A percentile compares a stretch with the other conserved stretches of the same genome.
These are phyloP conservation scores for Drosophila neotestacea DNA, from an alignment of 2,888 invertebrate species.

Conservation along the genomic window DNA sequence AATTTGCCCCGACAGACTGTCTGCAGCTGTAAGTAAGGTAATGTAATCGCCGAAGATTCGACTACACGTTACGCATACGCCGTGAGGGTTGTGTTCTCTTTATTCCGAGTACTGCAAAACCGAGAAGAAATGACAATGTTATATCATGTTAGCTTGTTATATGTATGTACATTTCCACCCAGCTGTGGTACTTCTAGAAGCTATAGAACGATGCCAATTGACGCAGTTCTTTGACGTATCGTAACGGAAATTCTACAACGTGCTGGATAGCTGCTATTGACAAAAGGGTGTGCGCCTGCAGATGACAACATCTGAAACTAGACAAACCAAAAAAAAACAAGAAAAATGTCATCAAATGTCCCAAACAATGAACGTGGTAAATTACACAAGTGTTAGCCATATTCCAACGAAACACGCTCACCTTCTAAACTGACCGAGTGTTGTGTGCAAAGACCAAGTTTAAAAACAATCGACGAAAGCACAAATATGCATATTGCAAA, in stretches of 20 bases:
- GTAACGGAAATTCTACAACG: constrained; percentile 28
- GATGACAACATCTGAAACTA: constrained; percentile 31
- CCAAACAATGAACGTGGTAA: constrained; percentile 8
- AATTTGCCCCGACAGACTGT: constrained; percentile 4
- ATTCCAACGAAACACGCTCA: constrained; percentile 35
- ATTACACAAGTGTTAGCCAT: constrained; percentile 25
- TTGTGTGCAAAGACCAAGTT: constrained; percentile 18
- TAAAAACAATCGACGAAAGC: constrained; percentile 28
- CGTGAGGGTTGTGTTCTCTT: constrained; percentile 4
- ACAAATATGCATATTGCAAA: constrained; percentile 29
- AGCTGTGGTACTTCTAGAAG: neutral
- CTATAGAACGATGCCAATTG: neutral
- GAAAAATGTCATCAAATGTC: constrained; percentile 25
- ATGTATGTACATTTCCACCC: neutral
- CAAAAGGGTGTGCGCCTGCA: constrained; percentile 26
- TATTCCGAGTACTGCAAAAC: constrained; percentile 33
- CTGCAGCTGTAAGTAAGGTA: constrained; percentile 27
- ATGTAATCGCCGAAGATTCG: constrained; percentile 5
- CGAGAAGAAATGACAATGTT: constrained; percentile 14
- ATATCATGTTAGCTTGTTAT: neutral
- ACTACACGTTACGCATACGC: constrained; percentile 52
- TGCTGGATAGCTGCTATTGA: constrained; percentile 15
- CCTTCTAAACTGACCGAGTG: constrained; percentile 36
- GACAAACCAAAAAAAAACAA: neutral
- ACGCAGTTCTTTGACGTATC: constrained; percentile 9